Evolutionary conservation across 1,140 invertebrate species (phyloP).

Genomic region (Drosophila jambulina): DNA sequence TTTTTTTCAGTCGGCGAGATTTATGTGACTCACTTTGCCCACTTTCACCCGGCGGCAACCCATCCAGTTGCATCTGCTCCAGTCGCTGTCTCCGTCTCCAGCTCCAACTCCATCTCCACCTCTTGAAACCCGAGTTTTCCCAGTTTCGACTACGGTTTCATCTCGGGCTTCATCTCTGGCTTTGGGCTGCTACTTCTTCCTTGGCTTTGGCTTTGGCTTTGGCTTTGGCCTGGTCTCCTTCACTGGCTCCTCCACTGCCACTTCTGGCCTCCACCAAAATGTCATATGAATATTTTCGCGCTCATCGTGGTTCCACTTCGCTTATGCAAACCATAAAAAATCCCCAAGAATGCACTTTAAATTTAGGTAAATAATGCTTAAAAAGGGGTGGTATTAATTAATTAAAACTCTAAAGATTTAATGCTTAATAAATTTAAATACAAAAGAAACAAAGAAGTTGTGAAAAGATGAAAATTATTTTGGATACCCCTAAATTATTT

Average conservation of each 20-base stretch:
- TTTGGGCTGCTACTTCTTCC: slow-evolving; percentile 34
- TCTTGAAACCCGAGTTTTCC: slow-evolving; percentile 17
- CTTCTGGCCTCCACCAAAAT: slow-evolving; percentile 38
- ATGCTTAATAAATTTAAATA: background rate
- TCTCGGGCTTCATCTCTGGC: slow-evolving; percentile 40
- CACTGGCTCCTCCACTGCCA: slow-evolving; percentile 26
- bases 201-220: slow-evolving; percentile 38
- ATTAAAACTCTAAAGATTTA: no score
- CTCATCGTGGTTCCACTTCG: slow-evolving; percentile 19
- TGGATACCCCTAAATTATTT: background rate
- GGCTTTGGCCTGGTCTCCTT: slow-evolving; percentile 28
- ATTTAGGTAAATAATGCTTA: no score
- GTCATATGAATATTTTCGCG: slow-evolving; percentile 76
- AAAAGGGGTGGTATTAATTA: background rate
- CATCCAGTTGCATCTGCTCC: slow-evolving; percentile 27
- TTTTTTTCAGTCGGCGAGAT: slow-evolving; percentile 55
- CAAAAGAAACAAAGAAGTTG: no score
- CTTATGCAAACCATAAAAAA: slow-evolving; percentile 1
- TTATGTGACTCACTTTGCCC: slow-evolving; percentile 61
- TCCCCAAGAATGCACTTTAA: background rate
- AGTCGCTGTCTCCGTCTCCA: background rate
- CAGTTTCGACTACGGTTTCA: slow-evolving; percentile 17
- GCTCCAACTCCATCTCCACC: slow-evolving; percentile 4
- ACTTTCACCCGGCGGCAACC: slow-evolving; percentile 27
- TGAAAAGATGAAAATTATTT: background rate